Evolutionary conservation across 2,888 invertebrate species (phyloP).

Genomic region (Reticulitermes lucifugus): DNA sequence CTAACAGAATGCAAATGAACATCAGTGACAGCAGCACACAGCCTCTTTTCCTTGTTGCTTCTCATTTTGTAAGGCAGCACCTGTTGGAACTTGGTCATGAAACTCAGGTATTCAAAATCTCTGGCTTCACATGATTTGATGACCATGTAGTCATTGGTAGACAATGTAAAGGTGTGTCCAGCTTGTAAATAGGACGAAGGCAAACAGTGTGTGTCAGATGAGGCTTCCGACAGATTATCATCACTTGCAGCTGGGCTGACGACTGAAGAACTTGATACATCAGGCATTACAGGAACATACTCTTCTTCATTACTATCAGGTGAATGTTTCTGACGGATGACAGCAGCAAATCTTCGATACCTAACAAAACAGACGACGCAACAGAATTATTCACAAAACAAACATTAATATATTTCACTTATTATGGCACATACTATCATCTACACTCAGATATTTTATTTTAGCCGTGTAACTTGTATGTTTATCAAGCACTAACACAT

Average conservation of each 20-base stretch:
- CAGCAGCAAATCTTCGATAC: constrained; percentile 33
- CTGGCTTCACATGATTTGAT: constrained; percentile 11
- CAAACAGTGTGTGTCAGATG: background rate
- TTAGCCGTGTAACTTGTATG: too few relatives aligned
- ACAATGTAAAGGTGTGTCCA: background rate
- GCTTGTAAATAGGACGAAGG: background rate
- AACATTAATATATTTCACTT: too few relatives aligned
- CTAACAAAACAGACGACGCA: background rate
- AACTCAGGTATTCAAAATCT: constrained; percentile 43
- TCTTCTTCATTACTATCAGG: constrained; percentile 18
- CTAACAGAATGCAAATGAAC: constrained; percentile 15
- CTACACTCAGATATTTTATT: too few relatives aligned
- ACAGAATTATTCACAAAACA: too few relatives aligned
- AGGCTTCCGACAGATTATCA: background rate
- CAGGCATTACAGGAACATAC: background rate
- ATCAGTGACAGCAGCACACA: constrained; percentile 3
- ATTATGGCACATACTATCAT: too few relatives aligned
- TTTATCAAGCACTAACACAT: too few relatives aligned
- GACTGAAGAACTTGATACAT: background rate
- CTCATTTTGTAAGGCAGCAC: constrained; percentile 21
- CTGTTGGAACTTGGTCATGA: constrained; percentile 43
- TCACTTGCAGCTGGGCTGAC: background rate
- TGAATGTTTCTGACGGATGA: background rate
- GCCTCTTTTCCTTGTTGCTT: background rate
- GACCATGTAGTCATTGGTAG: constrained; percentile 7